These are phyloP conservation scores for Indicator maculatus DNA, from an alignment of 2,113 vertebrate genomes.

Conservation along the genomic window DNA sequence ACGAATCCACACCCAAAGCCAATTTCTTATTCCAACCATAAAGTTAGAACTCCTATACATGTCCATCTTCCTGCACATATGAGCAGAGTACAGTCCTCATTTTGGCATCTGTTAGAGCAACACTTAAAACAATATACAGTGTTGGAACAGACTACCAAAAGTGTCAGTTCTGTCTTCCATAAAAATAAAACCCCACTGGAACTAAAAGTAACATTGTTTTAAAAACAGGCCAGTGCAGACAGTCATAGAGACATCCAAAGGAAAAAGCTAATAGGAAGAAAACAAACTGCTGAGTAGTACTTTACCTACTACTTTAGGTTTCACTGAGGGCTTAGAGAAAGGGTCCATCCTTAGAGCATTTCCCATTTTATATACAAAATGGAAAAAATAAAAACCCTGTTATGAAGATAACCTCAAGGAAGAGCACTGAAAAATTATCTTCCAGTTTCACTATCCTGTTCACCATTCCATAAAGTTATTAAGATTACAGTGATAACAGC, in stretches of 20 bases:
- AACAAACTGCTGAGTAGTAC: neutral
- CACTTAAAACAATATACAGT: neutral
- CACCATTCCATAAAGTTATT: neutral
- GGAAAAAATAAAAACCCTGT: neutral
- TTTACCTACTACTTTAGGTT: neutral
- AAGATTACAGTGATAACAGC: neutral
- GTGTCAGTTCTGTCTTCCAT: neutral
- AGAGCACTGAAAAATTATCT: neutral
- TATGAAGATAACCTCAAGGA: neutral
- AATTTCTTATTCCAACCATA: neutral
- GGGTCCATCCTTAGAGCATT: neutral
- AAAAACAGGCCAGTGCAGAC: neutral
- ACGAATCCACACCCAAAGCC: neutral
- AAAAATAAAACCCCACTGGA: neutral
- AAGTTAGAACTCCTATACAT: neutral
- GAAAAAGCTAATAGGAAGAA: neutral
- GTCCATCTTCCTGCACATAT: no score
- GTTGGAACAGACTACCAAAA: neutral
- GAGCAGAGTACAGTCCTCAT: neutral
- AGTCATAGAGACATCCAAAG: neutral
- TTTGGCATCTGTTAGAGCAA: neutral
- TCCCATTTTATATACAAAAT: neutral
- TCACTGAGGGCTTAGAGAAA: neutral
- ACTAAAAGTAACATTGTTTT: neutral
- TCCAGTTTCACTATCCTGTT: neutral